Base-by-base conservation (phyloP, 1,140 invertebrate species). In the Rhopalosiphum padi region DNA sequence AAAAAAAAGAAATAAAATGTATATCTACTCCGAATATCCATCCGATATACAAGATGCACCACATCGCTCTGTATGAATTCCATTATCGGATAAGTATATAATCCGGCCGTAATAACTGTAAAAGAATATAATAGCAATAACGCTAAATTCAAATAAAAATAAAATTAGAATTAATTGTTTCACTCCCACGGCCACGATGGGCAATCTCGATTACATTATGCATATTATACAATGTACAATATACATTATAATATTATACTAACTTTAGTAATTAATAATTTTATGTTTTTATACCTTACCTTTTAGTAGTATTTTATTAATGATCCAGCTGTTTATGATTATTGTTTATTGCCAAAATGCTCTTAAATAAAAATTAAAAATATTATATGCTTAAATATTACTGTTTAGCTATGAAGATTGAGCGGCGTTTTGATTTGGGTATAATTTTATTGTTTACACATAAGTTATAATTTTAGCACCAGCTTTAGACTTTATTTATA, bases 291-390 rank as follows among this genome's bases (percentile, higher is more conserved):
- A 15, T 21, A n/a, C 30, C 30, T n/a, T 6, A 3, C 60, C 11
- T 68, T 68, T 68, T 68, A n/a, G 11, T n/a, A n/a, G 18, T 5
- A 68, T 68, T 68, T 77, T 77, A 77, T 77, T n/a, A n/a, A 77
- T 77, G 30, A 77, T 35, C 30, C 60, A 77, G 15, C 60, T 30
- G 15, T n/a, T n/a, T n/a, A 77, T 3, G 4, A 68, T 68, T 77
- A 77, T 77, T 18, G 15, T 77, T 77, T n/a, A 77, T 18, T 35
- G 60, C 7, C 60, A n/a, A 77, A 68, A 77, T 4, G 30, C 60
- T 77, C 30, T 77, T 77, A 77, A n/a, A 77, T n/a, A 77, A n/a
- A 77, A n/a, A 68, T 60, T n/a, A n/a, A n/a, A 77, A 77, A n/a
- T 18, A 30, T 9, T 60, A 60, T n/a, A 68, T n/a, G 5, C 60